phyloP scores from a whole-genome alignment of 2,888 invertebrate genomes.

The Nomada fucata region DNA sequence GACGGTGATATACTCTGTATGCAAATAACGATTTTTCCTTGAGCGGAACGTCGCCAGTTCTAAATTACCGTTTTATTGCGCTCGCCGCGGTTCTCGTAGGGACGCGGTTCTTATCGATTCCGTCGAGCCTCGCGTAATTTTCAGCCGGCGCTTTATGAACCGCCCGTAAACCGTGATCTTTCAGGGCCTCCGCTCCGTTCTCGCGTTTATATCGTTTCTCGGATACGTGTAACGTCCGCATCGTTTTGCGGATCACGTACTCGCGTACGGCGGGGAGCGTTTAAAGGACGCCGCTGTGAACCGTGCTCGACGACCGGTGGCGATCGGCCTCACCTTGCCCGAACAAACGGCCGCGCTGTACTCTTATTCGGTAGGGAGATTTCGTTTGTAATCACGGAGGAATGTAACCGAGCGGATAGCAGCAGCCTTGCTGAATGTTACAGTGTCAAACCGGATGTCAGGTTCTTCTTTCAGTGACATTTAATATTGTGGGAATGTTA shows the following conservation, averaged over 20 bases:
- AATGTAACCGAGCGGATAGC: neutral
- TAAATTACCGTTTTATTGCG: constrained; percentile 16
- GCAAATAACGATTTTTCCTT: constrained; percentile 35
- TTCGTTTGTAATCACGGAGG: constrained; percentile 15
- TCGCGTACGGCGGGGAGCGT: neutral
- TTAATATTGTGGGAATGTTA: neutral
- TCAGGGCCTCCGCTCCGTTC: neutral
- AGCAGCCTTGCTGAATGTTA: constrained; percentile 6
- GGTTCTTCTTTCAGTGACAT: constrained; percentile 16
- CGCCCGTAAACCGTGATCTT: neutral
- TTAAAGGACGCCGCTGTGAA: constrained; percentile 5
- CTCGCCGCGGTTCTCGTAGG: neutral
- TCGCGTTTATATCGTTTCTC: constrained; percentile 2
- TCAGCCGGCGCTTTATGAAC: neutral
- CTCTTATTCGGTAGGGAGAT: neutral
- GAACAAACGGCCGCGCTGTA: neutral
- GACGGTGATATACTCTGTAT: neutral
- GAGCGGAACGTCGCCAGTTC: constrained; percentile 2
- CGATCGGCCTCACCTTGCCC: neutral
- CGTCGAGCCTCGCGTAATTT: constrained; percentile 13
- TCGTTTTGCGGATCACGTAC: neutral
- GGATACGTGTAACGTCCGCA: neutral
- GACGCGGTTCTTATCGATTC: constrained; percentile 28
- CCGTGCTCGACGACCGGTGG: neutral
- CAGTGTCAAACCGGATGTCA: neutral